phyloP scores from a whole-genome alignment of 2,888 invertebrate genomes.

The Barypeithes pellucidus region DNA sequence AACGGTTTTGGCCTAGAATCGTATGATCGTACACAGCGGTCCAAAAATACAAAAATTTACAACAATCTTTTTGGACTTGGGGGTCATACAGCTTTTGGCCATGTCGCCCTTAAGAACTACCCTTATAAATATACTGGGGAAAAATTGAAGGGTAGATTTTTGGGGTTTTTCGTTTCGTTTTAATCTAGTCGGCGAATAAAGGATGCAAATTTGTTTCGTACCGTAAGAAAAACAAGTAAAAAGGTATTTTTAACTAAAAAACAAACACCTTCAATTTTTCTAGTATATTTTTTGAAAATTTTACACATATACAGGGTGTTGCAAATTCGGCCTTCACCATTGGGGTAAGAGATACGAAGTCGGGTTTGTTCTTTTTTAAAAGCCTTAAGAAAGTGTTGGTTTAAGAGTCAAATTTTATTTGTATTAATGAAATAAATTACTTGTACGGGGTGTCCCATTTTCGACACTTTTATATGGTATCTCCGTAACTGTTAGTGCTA shows the following conservation, averaged over 20 bases:
- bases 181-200: no score
- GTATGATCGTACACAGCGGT: conserved; percentile 41
- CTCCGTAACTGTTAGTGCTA: no score
- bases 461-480: no score
- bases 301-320: background rate
- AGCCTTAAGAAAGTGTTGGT: no score
- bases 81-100: conserved; percentile 32
- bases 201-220: background rate
- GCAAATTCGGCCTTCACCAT: no score
- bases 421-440: no score
- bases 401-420: no score
- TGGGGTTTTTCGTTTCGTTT: background rate
- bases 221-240: background rate
- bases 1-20: conserved; percentile 40
- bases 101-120: conserved; percentile 20
- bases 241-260: background rate
- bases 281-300: background rate
- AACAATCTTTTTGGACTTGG: conserved; percentile 33
- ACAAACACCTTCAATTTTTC: background rate
- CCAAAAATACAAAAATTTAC: conserved; percentile 41
- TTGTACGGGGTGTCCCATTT: no score
- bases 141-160: background rate
- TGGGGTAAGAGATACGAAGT: no score
- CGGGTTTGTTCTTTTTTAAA: no score
- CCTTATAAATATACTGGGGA: conserved; percentile 4